These are phyloP conservation scores for Poecilia picta DNA, from an alignment of 2,797 vertebrate genomes.

Conservation along the genomic window DNA sequence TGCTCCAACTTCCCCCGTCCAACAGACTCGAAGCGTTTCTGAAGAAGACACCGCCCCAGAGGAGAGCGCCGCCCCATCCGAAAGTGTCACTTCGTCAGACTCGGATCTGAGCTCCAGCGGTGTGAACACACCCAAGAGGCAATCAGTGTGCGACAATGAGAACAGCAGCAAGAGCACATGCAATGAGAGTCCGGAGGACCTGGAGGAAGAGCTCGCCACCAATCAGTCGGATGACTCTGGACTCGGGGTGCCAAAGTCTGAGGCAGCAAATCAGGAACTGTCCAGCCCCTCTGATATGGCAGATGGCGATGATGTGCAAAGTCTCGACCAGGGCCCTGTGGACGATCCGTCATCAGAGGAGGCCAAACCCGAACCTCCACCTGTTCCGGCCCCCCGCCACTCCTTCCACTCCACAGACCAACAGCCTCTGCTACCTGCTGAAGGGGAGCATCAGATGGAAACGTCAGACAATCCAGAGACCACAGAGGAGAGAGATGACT, in stretches of 20 bases:
- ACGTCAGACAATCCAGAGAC: constrained; percentile 1
- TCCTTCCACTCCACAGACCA: constrained; percentile 50
- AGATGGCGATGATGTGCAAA: constrained; percentile 25
- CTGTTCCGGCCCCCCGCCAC: constrained; percentile 66
- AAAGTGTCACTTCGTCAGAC: constrained; percentile 65
- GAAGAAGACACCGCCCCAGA: constrained; percentile 37
- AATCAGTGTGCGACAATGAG: constrained; percentile 64
- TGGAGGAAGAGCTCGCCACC: constrained; percentile 4
- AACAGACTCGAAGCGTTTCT: constrained; percentile 25
- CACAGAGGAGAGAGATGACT: constrained; percentile 25
- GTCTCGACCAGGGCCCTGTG: constrained; percentile 27
- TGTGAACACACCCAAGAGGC: constrained; percentile 61
- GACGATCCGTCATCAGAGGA: constrained; percentile 24
- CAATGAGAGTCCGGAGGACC: constrained; percentile 30
- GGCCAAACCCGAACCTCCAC: constrained; percentile 37
- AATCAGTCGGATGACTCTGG: constrained; percentile 56
- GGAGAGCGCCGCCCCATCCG: constrained; percentile 31
- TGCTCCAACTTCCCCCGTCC: constrained; percentile 13
- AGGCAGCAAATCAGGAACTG: constrained; percentile 42
- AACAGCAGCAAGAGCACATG: constrained; percentile 32
- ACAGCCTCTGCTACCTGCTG: not conserved
- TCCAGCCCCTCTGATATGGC: constrained; percentile 29
- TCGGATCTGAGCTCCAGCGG: constrained; percentile 72
- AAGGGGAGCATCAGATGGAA: constrained; percentile 33
- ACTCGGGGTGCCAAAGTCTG: constrained; percentile 40